These are phyloP conservation scores for Psittacula echo DNA, from an alignment of 2,797 vertebrate species.

Conservation along the genomic window DNA sequence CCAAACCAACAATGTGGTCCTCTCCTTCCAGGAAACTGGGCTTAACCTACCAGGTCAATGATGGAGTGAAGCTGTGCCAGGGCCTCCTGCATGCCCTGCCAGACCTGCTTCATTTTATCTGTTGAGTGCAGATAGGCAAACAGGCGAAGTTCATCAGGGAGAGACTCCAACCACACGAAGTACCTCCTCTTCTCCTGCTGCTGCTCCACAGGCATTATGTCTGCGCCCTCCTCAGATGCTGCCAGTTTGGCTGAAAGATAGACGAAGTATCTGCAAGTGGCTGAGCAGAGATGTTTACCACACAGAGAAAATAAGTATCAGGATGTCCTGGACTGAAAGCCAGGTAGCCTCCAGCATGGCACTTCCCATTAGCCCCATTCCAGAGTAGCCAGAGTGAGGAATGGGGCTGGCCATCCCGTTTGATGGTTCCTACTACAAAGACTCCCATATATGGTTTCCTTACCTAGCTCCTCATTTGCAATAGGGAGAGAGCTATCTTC, in stretches of 20 bases:
- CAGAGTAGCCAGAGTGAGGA: not conserved
- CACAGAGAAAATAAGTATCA: not conserved
- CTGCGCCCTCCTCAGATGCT: not conserved
- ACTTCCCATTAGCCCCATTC: not conserved
- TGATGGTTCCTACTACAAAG: rapidly evolving
- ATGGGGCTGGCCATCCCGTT: not conserved
- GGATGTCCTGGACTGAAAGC: not conserved
- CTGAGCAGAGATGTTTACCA: not conserved
- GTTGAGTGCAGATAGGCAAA: constrained; percentile 82
- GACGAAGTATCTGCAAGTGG: not conserved
- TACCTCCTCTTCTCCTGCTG: not conserved
- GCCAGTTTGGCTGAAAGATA: constrained; percentile 22
- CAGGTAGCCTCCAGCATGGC: not conserved
- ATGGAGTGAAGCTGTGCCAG: constrained; percentile 83
- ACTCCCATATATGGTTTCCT: not conserved
- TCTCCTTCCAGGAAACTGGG: not conserved
- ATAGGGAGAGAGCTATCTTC: constrained; percentile 84
- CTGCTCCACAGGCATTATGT: not conserved
- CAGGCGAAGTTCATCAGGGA: constrained; percentile 80
- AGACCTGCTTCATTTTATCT: constrained; percentile 75
- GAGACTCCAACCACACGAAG: constrained; percentile 71
- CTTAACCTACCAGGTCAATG: constrained; percentile 82
- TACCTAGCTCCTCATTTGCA: constrained; percentile 87
- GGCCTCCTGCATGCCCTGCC: constrained; percentile 75
- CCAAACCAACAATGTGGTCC: rapidly evolving